Conservation (phyloP, 2,113 vertebrate genomes). For the Neotoma lepida region DNA sequence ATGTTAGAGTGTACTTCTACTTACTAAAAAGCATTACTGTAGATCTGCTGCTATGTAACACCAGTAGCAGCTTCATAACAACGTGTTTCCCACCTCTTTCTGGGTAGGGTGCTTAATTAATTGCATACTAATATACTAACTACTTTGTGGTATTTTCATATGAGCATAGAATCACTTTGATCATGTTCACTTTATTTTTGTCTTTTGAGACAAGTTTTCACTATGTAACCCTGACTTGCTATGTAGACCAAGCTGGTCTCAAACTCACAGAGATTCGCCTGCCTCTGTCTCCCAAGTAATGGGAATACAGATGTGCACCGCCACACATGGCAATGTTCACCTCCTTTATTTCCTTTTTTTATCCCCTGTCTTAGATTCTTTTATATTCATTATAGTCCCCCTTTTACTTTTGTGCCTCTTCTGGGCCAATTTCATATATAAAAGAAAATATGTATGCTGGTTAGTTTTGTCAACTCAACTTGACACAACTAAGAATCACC, state of each 20-base stretch:
- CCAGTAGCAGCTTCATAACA: not conserved
- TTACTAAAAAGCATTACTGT: not conserved
- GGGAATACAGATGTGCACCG: not conserved
- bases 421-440: not conserved
- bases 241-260: not conserved
- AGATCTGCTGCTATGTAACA: not conserved
- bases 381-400: not conserved
- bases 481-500: not conserved
- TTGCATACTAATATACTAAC: not conserved
- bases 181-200: not conserved
- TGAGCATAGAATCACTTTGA: not conserved
- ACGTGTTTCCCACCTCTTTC: not conserved
- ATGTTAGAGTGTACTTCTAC: not conserved
- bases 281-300: not conserved
- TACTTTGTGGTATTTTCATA: not conserved
- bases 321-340: not conserved
- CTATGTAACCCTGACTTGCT: not conserved
- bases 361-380: not conserved
- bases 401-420: not conserved
- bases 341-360: not conserved
- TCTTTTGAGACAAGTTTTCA: not conserved
- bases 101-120: not conserved
- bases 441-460: not conserved
- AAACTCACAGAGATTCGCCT: not conserved
- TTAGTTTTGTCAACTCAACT: not conserved